Percentiles rank a stretch among this genome's conserved stretches.
phyloP scores from a whole-genome alignment of 2,113 vertebrate species.

The Corythornis madagascariensis region DNA sequence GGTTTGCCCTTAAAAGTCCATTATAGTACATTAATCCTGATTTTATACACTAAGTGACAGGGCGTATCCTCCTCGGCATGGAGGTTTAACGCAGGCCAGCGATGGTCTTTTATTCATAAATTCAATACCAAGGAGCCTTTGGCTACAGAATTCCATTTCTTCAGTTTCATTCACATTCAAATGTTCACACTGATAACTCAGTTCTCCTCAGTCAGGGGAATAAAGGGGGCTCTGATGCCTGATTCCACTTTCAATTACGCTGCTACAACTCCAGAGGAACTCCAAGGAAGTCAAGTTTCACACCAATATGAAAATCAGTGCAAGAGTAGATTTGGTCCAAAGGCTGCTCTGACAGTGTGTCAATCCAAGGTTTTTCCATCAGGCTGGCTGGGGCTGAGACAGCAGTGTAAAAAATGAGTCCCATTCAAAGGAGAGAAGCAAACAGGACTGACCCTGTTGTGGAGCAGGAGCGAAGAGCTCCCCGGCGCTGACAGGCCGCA shows the following conservation, averaged over 20 bases:
- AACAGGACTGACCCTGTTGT: not conserved
- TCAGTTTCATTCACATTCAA: slow-evolving; percentile 56
- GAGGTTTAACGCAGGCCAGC: not conserved
- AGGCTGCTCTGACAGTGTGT: not conserved
- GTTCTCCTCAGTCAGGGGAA: slow-evolving; percentile 35
- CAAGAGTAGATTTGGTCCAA: not conserved
- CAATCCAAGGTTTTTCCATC: not conserved
- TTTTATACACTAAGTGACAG: slow-evolving; percentile 43
- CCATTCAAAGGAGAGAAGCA: not conserved
- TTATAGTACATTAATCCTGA: slow-evolving; percentile 46
- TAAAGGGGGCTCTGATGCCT: slow-evolving; percentile 14
- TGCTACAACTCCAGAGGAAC: not conserved
- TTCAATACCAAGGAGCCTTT: slow-evolving; percentile 2
- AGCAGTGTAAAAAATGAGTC: not conserved
- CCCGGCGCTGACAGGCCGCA: rapidly evolving
- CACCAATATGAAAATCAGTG: not conserved
- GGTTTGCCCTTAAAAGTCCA: slow-evolving; percentile 46
- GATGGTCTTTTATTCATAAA: not conserved
- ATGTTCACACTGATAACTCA: slow-evolving; percentile 49
- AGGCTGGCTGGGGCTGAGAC: not conserved
- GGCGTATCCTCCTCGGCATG: not conserved
- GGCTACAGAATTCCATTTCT: slow-evolving; percentile 57
- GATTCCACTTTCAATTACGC: not conserved
- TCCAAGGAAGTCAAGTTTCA: not conserved
- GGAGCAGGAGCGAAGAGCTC: not conserved